Evolutionary conservation across 2,797 vertebrate genomes (phyloP).

Genomic region (Pristis pectinata): DNA sequence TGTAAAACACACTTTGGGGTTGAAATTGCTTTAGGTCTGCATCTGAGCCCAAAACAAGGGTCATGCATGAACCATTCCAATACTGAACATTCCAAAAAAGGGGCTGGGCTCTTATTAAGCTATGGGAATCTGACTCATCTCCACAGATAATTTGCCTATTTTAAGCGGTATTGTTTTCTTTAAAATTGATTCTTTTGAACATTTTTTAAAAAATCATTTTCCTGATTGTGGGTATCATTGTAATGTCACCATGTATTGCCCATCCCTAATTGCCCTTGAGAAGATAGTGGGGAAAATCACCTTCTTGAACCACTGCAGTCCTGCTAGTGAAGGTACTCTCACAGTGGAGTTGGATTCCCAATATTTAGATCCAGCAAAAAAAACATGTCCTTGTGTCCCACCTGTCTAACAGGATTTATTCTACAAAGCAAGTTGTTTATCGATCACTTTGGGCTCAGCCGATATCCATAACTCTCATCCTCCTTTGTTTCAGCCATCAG

Average conservation of each 20-base stretch:
- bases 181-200: neutral
- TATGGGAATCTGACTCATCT: neutral
- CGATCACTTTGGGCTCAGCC: neutral
- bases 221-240: too few relatives aligned
- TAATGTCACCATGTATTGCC: too few relatives aligned
- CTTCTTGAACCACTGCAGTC: too few relatives aligned
- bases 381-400: neutral
- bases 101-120: too few relatives aligned
- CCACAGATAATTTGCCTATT: neutral
- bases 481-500: neutral
- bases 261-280: too few relatives aligned
- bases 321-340: too few relatives aligned
- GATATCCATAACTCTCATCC: neutral
- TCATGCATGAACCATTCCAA: neutral
- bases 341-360: too few relatives aligned
- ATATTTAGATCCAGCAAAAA: neutral
- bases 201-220: too few relatives aligned
- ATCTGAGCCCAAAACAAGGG: neutral
- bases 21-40: neutral
- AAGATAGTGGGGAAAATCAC: too few relatives aligned
- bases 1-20: neutral
- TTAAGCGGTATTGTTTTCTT: neutral
- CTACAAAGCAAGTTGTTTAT: neutral
- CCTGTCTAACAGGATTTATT: neutral
- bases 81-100: neutral